Conservation (phyloP, 2,797 vertebrate species). For the Thaleichthys pacificus region DNA sequence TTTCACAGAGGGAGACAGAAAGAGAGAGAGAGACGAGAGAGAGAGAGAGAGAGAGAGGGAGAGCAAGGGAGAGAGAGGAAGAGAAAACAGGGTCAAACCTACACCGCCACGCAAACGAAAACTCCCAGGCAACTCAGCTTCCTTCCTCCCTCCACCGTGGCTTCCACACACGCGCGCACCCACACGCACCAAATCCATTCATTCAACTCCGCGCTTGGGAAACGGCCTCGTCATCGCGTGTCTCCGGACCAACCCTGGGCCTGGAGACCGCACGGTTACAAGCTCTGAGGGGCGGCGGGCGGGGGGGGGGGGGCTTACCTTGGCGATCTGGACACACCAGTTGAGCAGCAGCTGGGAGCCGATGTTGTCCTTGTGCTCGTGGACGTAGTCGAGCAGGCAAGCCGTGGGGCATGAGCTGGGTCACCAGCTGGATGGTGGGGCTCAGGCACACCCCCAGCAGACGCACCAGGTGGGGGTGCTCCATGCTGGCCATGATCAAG, state of each 20-base stretch:
- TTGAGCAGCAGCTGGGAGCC: slow-evolving; percentile 96
- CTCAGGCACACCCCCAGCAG: slow-evolving; percentile 92
- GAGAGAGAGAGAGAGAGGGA: slow-evolving; percentile 11
- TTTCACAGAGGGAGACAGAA: background rate
- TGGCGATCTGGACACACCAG: slow-evolving; percentile 98
- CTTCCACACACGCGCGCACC: no score
- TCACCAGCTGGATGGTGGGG: slow-evolving; percentile 96
- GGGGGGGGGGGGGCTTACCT: slow-evolving; percentile 75
- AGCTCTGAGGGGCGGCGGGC: background rate
- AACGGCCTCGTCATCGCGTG: no score
- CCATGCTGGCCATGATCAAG: slow-evolving; percentile 98
- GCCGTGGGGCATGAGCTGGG: slow-evolving; percentile 96
- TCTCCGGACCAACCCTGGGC: no score
- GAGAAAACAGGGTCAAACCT: background rate
- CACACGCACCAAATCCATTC: no score
- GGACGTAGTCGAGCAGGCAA: slow-evolving; percentile 91
- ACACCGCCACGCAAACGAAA: background rate
- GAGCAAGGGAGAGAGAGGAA: slow-evolving; percentile 8
- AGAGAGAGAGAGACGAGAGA: background rate
- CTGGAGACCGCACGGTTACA: no score
- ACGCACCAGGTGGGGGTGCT: slow-evolving; percentile 94
- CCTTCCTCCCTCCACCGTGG: no score
- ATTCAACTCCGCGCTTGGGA: no score
- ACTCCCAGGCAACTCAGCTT: no score
- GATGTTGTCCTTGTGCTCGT: slow-evolving; percentile 97